Conservation (phyloP, 1,140 invertebrate genomes). For the Cydia fagiglandana region DNA sequence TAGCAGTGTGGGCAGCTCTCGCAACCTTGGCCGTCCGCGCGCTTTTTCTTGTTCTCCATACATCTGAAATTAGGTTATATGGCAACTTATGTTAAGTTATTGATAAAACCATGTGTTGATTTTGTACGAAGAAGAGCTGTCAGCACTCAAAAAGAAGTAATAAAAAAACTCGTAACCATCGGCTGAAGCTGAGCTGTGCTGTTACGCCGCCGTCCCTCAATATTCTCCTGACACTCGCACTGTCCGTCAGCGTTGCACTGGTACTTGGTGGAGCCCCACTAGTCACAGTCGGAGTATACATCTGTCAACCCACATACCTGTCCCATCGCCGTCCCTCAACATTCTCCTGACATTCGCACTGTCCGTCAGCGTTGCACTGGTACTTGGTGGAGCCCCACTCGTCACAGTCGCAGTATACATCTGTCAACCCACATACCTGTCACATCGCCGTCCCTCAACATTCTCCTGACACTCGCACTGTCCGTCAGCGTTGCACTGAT, state of each 20-base stretch:
- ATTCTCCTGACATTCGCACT: slow-evolving; percentile 94
- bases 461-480: slow-evolving; percentile 95
- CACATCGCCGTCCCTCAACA: slow-evolving; percentile 94
- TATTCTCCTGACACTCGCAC: slow-evolving; percentile 94
- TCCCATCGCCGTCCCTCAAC: slow-evolving; percentile 95
- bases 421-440: slow-evolving; percentile 91
- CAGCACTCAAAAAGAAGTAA: too few species aligned
- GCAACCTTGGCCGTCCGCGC: slow-evolving; percentile 87
- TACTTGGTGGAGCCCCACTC: slow-evolving; percentile 90
- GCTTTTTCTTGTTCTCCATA: slow-evolving; percentile 94
- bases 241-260: slow-evolving; percentile 91
- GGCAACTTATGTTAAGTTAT: background rate
- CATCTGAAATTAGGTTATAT: slow-evolving; percentile 79
- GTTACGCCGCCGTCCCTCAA: slow-evolving; percentile 93
- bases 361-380: slow-evolving; percentile 87
- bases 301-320: slow-evolving; percentile 52
- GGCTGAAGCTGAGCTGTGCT: slow-evolving; percentile 49
- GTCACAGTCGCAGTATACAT: slow-evolving; percentile 93
- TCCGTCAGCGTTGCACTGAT: slow-evolving; percentile 90
- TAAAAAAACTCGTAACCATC: too few species aligned
- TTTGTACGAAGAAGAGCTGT: too few species aligned
- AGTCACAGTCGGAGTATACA: slow-evolving; percentile 75
- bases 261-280: slow-evolving; percentile 90
- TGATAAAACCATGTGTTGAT: background rate
- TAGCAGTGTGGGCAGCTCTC: slow-evolving; percentile 96